Evolutionary conservation across 2,888 invertebrate genomes (phyloP), one percentile per base, ranked within the genome.

Genomic region (Aleiodes testaceus): DNA sequence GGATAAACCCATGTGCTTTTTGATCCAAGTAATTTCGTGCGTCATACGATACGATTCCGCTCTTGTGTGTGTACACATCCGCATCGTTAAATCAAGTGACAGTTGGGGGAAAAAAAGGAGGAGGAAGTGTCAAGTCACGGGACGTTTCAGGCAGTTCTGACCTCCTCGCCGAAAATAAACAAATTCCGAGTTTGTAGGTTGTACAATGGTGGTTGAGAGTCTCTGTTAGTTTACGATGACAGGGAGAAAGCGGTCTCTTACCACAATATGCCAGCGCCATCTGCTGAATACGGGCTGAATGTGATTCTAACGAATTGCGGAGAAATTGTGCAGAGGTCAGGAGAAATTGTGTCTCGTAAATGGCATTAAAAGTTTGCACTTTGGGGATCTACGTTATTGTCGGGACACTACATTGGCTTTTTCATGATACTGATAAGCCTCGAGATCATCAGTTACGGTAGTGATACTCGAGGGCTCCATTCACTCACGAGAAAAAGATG

Each of bases 301-400:
- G 36, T 2, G 11, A 9, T 3, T 36, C 14, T 50, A 63, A 47
- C 42, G 42, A 69, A 50, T 72, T 67, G 36, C 42, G 68, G 22
- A 63, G 45, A 64, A 20, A 49, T 42, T 49, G 30, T 49, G 30
- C 14, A 65, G 42, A 68, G 66, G 70, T 61, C 68, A 72, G 63
- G 66, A 63, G 47, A 66, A 36, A 70, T 47, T 14, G 65, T 65
- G 66, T 72, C 65, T 72, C 55, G 52, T n/a, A 36, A 52, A 42
- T 53, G 52, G 52, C 69, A 66, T 74, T 67, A 63, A 50, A 63
- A 50, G 64, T 74, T 69, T 61, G 53, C 61, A 45, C 49, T 6
- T 59, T 49, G 66, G 16, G 16, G 26, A 12, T 53, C 77, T 78
- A 74, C 72, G 64, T 77, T 78, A 78, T n/a, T n/a, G n/a, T n/a